phyloP scores from a whole-genome alignment of 2,888 invertebrate species.

The Charanyca ferruginea region DNA sequence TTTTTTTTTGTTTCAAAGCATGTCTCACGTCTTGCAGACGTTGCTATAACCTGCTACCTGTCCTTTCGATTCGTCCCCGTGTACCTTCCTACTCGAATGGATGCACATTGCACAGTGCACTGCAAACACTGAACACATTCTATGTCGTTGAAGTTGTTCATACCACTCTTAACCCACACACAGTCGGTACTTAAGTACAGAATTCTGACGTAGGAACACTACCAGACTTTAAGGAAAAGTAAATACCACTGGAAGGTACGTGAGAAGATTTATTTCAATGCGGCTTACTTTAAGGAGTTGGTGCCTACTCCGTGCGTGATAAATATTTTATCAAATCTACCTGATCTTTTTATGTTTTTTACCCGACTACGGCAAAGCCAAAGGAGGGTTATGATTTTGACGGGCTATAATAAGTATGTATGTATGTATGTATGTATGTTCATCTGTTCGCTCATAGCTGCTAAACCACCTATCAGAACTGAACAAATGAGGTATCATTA shows the following conservation, averaged over 20 bases:
- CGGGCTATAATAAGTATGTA: no score
- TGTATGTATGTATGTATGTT: no score
- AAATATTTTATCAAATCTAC: slow-evolving; percentile 44
- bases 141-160: slow-evolving; percentile 15
- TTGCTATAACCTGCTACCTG: slow-evolving; percentile 40
- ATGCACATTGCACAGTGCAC: slow-evolving; percentile 19
- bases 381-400: no score
- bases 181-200: slow-evolving; percentile 26
- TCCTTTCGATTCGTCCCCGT: slow-evolving; percentile 20
- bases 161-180: slow-evolving; percentile 24
- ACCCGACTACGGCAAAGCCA: no score
- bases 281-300: slow-evolving; percentile 21
- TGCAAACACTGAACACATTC: slow-evolving; percentile 31
- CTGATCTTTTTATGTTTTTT: slow-evolving; percentile 26
- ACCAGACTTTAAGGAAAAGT: slow-evolving; percentile 46
- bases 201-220: slow-evolving; percentile 27
- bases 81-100: background rate
- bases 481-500: no score
- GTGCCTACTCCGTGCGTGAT: slow-evolving; percentile 19
- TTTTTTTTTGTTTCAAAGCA: slow-evolving; percentile 9
- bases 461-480: no score
- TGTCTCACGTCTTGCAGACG: background rate
- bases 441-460: no score
- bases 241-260: slow-evolving; percentile 37
- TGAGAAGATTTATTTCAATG: slow-evolving; percentile 54